A percentile compares a stretch with the other conserved stretches of the same genome.
Conservation (phyloP, 30 jellyfish, hydroid and myxozoan genomes). For the Turritopsis dohrnii region DNA sequence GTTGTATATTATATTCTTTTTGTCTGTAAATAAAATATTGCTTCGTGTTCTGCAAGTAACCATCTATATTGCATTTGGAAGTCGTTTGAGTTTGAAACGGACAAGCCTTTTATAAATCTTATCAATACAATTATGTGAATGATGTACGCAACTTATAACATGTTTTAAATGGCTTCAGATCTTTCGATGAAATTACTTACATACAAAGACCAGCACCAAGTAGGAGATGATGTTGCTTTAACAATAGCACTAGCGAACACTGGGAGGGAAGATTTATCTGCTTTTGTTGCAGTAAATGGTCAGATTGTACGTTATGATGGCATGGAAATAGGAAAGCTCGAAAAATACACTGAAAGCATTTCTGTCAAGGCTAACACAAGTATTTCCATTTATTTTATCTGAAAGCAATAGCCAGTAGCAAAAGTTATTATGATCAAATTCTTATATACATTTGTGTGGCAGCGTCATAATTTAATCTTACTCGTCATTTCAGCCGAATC, state of each 20-base stretch:
- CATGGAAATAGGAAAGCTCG: conserved; percentile 48
- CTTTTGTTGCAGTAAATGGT: conserved; percentile 46
- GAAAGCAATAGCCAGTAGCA: too few species aligned
- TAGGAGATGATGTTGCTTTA: conserved; percentile 64
- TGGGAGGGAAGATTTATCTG: conserved; percentile 24
- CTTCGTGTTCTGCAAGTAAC: too few species aligned
- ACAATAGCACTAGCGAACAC: conserved; percentile 46
- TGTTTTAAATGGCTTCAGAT: neutral
- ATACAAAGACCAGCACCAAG: neutral
- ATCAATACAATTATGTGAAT: too few species aligned
- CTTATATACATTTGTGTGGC: neutral
- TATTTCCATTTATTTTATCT: neutral
- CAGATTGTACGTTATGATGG: conserved; percentile 71
- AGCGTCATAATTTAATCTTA: neutral
- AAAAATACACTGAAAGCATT: conserved; percentile 15
- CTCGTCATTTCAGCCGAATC: conserved; percentile 32
- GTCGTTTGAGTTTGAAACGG: too few species aligned
- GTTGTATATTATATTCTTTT: too few species aligned
- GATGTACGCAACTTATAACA: too few species aligned
- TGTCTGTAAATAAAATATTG: neutral
- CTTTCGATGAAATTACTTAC: neutral
- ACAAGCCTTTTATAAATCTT: too few species aligned
- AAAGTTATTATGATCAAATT: too few species aligned
- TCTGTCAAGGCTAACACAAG: conserved; percentile 39
- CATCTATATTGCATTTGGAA: too few species aligned